These are phyloP conservation scores for Sycophaga agraensis DNA, from an alignment of 1,140 invertebrate genomes.

Conservation along the genomic window DNA sequence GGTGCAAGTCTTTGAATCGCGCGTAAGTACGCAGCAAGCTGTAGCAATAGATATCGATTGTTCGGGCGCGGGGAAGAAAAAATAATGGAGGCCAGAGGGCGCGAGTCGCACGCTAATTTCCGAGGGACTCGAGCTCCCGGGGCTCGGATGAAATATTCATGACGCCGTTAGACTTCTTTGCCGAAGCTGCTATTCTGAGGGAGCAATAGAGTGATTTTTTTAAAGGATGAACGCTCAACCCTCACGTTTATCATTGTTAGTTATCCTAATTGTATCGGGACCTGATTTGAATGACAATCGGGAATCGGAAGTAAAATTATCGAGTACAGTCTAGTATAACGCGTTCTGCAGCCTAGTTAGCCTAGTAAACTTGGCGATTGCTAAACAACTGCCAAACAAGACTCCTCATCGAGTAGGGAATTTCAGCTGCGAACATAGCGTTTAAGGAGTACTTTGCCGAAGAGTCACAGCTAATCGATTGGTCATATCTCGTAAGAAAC, in stretches of 20 bases:
- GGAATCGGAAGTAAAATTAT: no score
- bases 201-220: constrained; percentile 14
- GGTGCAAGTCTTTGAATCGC: neutral
- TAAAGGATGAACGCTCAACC: neutral
- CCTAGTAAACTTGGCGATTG: no score
- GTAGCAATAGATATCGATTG: constrained; percentile 15
- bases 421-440: no score
- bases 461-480: no score
- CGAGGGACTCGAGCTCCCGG: neutral
- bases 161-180: constrained; percentile 40
- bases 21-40: no score
- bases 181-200: neutral
- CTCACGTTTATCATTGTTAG: constrained; percentile 4
- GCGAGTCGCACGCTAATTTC: constrained; percentile 3
- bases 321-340: no score
- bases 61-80: neutral
- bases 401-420: no score
- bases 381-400: no score
- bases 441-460: no score
- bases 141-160: constrained; percentile 47
- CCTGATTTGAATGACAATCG: neutral
- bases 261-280: neutral
- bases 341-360: no score
- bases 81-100: neutral
- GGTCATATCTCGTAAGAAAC: no score